These are phyloP conservation scores for Heliothis subflexa DNA, from an alignment of 1,140 invertebrate species.

Conservation along the genomic window DNA sequence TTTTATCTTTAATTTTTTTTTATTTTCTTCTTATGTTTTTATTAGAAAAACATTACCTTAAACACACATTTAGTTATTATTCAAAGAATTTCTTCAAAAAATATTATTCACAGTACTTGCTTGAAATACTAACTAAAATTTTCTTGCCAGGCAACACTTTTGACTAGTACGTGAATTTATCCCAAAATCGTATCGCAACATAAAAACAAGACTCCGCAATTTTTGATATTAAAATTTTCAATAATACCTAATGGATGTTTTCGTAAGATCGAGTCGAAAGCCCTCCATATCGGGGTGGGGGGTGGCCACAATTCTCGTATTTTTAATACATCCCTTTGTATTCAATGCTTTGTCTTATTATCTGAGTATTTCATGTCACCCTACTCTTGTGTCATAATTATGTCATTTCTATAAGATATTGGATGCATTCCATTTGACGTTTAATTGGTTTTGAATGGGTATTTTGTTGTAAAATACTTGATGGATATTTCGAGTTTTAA, in stretches of 20 bases:
- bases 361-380: conserved; percentile 79
- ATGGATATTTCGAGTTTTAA: conserved; percentile 9
- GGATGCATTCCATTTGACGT: conserved; percentile 58
- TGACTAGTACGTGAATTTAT: no score
- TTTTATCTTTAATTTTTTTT: no score
- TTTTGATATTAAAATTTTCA: conserved; percentile 87
- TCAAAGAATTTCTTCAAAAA: no score
- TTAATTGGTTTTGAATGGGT: conserved; percentile 62
- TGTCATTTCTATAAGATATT: conserved; percentile 64
- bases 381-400: conserved; percentile 79
- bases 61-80: no score
- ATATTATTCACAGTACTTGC: no score
- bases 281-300: conserved; percentile 69
- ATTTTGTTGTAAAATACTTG: no score
- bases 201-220: conserved; percentile 66
- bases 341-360: conserved; percentile 77
- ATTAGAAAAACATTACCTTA: no score
- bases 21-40: no score
- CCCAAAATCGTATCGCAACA: conserved; percentile 33
- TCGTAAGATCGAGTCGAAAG: conserved; percentile 69
- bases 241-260: conserved; percentile 87
- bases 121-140: no score
- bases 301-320: conserved; percentile 67
- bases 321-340: conserved; percentile 78
- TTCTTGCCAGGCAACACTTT: no score